Evolutionary conservation across 1,140 invertebrate genomes (phyloP).

Genomic region (Psilanteris sp.): DNA sequence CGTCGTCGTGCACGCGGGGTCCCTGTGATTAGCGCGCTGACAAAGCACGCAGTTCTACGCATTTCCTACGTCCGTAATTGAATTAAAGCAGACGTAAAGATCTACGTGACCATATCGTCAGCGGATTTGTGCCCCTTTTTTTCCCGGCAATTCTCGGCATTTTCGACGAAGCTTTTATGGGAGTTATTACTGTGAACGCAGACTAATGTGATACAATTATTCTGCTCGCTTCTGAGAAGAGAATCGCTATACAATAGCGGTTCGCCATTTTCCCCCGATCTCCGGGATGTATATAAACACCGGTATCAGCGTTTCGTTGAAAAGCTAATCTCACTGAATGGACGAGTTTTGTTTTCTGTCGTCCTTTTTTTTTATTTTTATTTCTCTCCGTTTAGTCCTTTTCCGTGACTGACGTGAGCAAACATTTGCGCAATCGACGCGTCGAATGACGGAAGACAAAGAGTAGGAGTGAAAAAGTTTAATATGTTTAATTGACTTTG

Average conservation of each 20-base stretch:
- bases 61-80: slow-evolving; percentile 51
- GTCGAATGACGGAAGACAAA: neutral
- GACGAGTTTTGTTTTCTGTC: too few species aligned
- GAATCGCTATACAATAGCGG: slow-evolving; percentile 4
- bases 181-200: slow-evolving; percentile 38
- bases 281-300: slow-evolving; percentile 1
- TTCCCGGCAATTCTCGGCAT: slow-evolving; percentile 9
- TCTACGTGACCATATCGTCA: slow-evolving; percentile 53
- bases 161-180: slow-evolving; percentile 31
- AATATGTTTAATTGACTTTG: slow-evolving; percentile 3
- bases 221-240: slow-evolving; percentile 6
- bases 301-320: neutral
- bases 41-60: slow-evolving; percentile 62
- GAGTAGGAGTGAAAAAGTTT: neutral
- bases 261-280: neutral
- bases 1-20: slow-evolving; percentile 40
- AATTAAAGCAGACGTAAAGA: slow-evolving; percentile 54
- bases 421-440: neutral
- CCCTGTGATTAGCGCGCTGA: slow-evolving; percentile 56
- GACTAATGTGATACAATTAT: slow-evolving; percentile 47
- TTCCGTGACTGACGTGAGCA: neutral
- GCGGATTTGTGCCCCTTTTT: slow-evolving; percentile 20
- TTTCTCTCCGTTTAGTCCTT: too few species aligned
- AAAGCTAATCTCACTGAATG: neutral
- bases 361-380: too few species aligned